Conservation (phyloP, 2,888 invertebrate genomes). For the Pammene fasciana region DNA sequence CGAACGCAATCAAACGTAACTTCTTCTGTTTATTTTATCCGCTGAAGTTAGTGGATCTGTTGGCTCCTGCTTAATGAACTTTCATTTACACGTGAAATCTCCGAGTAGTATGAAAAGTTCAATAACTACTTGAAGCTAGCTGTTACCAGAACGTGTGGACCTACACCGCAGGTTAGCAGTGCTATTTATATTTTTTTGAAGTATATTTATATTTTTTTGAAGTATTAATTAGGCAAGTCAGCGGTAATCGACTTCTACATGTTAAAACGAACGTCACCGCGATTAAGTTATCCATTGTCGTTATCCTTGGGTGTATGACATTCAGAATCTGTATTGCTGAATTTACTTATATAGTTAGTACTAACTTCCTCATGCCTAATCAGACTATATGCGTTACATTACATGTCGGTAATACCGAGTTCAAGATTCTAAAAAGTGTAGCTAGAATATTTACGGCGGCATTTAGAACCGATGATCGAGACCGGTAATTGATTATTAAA, state of each 20-base stretch:
- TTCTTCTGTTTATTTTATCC: slow-evolving; percentile 34
- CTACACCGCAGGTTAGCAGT: background rate
- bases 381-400: too few species aligned
- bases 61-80: slow-evolving; percentile 22
- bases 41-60: slow-evolving; percentile 33
- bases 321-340: too few species aligned
- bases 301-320: too few species aligned
- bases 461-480: slow-evolving; percentile 65
- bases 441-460: slow-evolving; percentile 70
- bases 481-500: slow-evolving; percentile 78
- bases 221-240: too few species aligned
- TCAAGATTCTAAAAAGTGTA: slow-evolving; percentile 50
- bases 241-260: too few species aligned
- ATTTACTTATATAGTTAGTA: too few species aligned
- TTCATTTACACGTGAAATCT: slow-evolving; percentile 4
- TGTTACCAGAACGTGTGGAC: background rate
- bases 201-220: too few species aligned
- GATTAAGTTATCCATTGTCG: too few species aligned
- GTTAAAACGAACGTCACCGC: too few species aligned
- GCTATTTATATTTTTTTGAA: too few species aligned
- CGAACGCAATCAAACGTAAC: slow-evolving; percentile 37
- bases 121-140: background rate
- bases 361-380: too few species aligned
- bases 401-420: too few species aligned
- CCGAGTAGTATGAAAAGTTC: background rate